A percentile compares a stretch with the other conserved stretches of the same genome.
Conservation (phyloP, 2,113 vertebrate species). For the Numenius arquata region DNA sequence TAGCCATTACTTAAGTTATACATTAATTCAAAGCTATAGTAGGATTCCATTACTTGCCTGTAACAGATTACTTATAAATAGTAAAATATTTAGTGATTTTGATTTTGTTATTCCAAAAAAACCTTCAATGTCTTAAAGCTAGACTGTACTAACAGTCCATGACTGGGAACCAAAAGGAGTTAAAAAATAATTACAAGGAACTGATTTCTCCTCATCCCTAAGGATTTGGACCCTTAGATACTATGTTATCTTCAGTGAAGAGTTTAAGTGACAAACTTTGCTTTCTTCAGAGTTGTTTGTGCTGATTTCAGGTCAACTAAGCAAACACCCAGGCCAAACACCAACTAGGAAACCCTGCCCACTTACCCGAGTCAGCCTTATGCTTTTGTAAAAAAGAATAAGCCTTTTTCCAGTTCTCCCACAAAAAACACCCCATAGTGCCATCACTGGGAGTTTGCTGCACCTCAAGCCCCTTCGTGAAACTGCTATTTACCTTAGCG, state of each 20-base stretch:
- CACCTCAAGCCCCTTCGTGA: not conserved
- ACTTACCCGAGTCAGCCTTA: not conserved
- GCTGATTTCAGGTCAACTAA: not conserved
- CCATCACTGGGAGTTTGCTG: not conserved
- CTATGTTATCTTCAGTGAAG: not conserved
- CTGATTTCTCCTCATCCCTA: not conserved
- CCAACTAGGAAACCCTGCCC: not conserved
- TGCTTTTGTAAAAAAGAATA: not conserved
- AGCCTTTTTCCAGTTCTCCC: not conserved
- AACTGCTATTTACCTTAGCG: not conserved
- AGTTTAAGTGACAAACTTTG: not conserved
- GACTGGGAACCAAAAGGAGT: constrained; percentile 14
- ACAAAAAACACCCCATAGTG: not conserved
- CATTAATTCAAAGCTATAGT: constrained; percentile 75
- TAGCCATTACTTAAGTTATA: constrained; percentile 72
- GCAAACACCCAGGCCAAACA: not conserved
- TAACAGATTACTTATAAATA: constrained; percentile 80
- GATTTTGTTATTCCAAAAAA: constrained; percentile 18
- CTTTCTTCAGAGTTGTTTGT: not conserved
- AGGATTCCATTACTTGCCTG: constrained; percentile 47
- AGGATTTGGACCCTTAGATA: not conserved
- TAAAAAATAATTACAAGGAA: not conserved
- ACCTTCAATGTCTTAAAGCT: not conserved
- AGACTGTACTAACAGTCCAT: constrained; percentile 32
- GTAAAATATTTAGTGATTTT: constrained; percentile 68